Base-by-base conservation (phyloP, 2,797 vertebrate species). In the Cyprinodon diabolis region DNA sequence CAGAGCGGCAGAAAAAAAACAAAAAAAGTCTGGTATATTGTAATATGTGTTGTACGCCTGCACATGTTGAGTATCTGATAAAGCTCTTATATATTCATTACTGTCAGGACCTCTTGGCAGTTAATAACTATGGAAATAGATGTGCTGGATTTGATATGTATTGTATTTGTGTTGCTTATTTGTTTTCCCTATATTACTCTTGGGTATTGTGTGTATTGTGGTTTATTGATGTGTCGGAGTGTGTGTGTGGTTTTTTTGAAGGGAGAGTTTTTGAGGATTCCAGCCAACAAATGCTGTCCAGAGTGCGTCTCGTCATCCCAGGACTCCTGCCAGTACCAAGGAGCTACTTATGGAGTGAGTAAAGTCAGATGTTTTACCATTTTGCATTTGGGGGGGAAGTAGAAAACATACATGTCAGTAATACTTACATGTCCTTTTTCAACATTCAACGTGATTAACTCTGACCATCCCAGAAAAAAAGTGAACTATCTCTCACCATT, bases 241-340 rank as follows among this genome's bases (percentile, higher is more conserved):
- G 25, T 45, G 14, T 52, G 45, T 84, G 25, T 79, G 15, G 74
- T 77, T 80, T 76, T 65, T 87, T 69, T 25, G 49, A 48, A 99
- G 97, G 97, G 97, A 2, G 96, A 97, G 79, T 93, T 92, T 58
- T 90, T 99, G 72, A 96, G 90, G 78, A 96, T 98, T 81, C 89
- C 94, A 14, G 89, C 96, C 82, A 96, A 95, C 85, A 80, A 93
- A 54, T 99, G 98, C 89, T 99, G 98, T 75, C 98, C 98, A 0
- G 91, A 95, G 78, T 99, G 98, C 75, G 79, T 91, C 35, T 86
- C 88, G 8, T 88, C 73, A 51, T 91, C 90, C 0, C 75, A 92
- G 40, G 95, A 90, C 51, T 95, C 92, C 80, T 99, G 98, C 90
- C 95, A 86, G 72, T 90, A 97, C 0, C 89, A 96, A 77, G 96